A percentile compares a stretch with the other conserved stretches of the same genome.
Conservation (phyloP, 2,888 invertebrate genomes). For the Heliconius aoede region DNA sequence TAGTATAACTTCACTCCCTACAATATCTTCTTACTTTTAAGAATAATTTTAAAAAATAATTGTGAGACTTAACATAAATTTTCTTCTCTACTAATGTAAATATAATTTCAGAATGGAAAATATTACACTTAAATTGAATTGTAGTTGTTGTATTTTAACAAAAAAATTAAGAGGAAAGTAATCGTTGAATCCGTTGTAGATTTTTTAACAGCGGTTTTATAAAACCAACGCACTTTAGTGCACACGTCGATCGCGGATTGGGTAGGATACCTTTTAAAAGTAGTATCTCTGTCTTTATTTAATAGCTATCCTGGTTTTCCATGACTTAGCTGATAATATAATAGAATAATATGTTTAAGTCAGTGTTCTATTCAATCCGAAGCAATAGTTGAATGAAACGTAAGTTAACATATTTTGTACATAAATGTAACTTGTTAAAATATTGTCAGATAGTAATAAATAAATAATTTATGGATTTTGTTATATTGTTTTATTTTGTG, state of each 20-base stretch:
- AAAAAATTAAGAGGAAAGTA: constrained; percentile 1
- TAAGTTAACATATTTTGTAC: constrained; percentile 67
- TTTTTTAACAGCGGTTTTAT: constrained; percentile 31
- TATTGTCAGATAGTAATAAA: constrained; percentile 80
- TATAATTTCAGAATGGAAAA: constrained; percentile 37
- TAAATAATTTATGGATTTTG: constrained; percentile 83
- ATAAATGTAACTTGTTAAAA: constrained; percentile 78
- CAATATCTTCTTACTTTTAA: background rate
- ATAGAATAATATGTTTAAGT: background rate
- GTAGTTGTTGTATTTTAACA: constrained; percentile 34
- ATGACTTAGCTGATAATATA: background rate
- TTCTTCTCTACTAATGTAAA: constrained; percentile 63
- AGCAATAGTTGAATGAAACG: constrained; percentile 36
- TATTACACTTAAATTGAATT: constrained; percentile 22
- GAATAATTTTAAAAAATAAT: constrained; percentile 38
- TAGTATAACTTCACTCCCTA: background rate
- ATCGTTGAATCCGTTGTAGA: constrained; percentile 31
- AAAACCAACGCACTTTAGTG: constrained; percentile 45
- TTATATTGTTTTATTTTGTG: constrained; percentile 51
- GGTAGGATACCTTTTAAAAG: constrained; percentile 21
- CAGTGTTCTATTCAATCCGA: constrained; percentile 41
- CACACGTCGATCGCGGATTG: constrained; percentile 45
- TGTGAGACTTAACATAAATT: constrained; percentile 56
- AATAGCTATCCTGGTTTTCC: background rate
- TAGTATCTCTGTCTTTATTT: background rate